Conservation (phyloP, 2,888 invertebrate species). For the Arenicola marina region DNA sequence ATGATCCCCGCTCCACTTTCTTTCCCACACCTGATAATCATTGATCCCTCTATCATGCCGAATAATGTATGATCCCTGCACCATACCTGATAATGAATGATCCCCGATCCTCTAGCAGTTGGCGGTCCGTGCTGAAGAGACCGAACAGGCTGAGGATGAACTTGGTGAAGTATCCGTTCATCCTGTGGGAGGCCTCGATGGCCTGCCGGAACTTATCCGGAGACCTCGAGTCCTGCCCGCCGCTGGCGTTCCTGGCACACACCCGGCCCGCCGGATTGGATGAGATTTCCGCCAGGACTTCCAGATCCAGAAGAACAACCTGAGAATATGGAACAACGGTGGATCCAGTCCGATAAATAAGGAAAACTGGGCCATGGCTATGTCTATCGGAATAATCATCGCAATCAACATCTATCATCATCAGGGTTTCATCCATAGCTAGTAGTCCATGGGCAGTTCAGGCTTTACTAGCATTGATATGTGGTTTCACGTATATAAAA, state of each 20-base stretch:
- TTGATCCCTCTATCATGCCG: no score
- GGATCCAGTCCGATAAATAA: no score
- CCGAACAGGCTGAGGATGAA: constrained; percentile 84
- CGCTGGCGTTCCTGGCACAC: constrained; percentile 1
- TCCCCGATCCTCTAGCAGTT: constrained; percentile 86
- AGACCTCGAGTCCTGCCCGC: background rate
- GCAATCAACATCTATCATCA: no score
- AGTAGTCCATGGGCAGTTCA: no score
- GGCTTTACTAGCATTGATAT: no score
- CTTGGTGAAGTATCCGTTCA: constrained; percentile 73
- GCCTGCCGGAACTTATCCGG: constrained; percentile 15
- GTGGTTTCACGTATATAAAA: no score
- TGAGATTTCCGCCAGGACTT: constrained; percentile 79
- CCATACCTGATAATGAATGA: constrained; percentile 89
- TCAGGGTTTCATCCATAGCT: no score
- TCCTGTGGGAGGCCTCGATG: constrained; percentile 25
- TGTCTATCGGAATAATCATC: no score
- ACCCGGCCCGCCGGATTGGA: constrained; percentile 47
- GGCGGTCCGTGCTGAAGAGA: constrained; percentile 82
- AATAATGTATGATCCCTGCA: no score
- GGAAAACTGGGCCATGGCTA: no score
- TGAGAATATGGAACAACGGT: background rate
- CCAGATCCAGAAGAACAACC: constrained; percentile 70
- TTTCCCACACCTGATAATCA: no score
- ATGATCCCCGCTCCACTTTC: no score